Evolutionary conservation across 2,113 vertebrate species (phyloP), one percentile per base, ranked within the genome.

Genomic region (Etia nguti): DNA sequence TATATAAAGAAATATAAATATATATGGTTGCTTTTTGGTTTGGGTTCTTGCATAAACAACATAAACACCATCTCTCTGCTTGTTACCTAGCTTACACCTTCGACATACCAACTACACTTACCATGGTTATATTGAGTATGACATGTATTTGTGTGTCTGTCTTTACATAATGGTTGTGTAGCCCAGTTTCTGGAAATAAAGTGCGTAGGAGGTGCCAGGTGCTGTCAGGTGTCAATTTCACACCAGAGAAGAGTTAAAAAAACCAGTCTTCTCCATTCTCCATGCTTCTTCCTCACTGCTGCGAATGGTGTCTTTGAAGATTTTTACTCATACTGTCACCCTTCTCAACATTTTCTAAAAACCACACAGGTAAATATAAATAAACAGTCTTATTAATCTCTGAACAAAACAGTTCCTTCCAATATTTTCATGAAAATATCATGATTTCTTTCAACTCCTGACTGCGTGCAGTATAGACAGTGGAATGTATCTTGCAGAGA

Each of bases 11-110:
- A 62, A 62, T 62, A 34, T 20, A 34, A 62, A 62, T n/a, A 62
- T 34, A 62, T 60, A 20, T 0, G 29, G 29, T 0, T 62, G 29
- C 59, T 62, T 62, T 62, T 62, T 62, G 29, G 29, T 0, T 60
- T 3, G 59, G 10, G 0, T 0, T 60, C 29, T 62, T 62, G 59
- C 9, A 20, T 34, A 62, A 62, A 62, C 5, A 62, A 34, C 16
- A 60, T 60, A n/a, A n/a, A n/a, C n/a, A n/a, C n/a, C n/a, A n/a
- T n/a, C n/a, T n/a, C n/a, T n/a, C n/a, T n/a, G n/a, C n/a, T n/a
- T n/a, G n/a, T n/a, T n/a, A n/a, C n/a, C n/a, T n/a, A n/a, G n/a
- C n/a, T n/a, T n/a, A n/a, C n/a, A n/a, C n/a, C n/a, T n/a, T n/a
- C n/a, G n/a, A n/a, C 57, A 60, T 34, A 2, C 57, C 8, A 60